Percentiles rank a stretch among this genome's conserved stretches.
phyloP scores from a whole-genome alignment of 2,797 vertebrate species.

The Sarcophilus harrisii region DNA sequence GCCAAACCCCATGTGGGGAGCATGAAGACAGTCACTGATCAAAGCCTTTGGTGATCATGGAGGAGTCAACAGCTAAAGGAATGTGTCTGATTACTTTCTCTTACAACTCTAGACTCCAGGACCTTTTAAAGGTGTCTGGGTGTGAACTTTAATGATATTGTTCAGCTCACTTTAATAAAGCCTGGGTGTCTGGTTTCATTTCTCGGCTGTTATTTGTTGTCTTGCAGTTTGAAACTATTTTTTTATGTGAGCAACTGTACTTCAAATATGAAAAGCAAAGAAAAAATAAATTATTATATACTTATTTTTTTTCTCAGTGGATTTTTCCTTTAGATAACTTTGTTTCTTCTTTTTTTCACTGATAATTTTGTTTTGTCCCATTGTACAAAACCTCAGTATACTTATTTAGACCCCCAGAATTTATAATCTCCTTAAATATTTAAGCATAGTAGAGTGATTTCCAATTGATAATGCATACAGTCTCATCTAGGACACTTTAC shows the following conservation, averaged over 20 bases:
- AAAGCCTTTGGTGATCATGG: conserved; percentile 78
- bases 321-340: neutral
- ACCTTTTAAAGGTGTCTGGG: conserved; percentile 73
- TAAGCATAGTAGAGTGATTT: neutral
- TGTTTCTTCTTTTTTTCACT: neutral
- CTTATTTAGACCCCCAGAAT: neutral
- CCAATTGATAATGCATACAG: neutral
- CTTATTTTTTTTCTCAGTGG: neutral
- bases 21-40: conserved; percentile 78
- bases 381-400: neutral
- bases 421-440: neutral
- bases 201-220: neutral
- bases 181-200: conserved; percentile 28
- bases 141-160: conserved; percentile 77
- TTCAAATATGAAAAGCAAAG: neutral
- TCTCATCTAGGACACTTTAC: neutral
- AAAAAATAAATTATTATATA: neutral
- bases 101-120: conserved; percentile 74
- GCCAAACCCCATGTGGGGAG: conserved; percentile 77
- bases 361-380: neutral
- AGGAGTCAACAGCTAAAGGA: conserved; percentile 77
- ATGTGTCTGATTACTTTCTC: conserved; percentile 80
- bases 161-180: conserved; percentile 35
- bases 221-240: neutral
- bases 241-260: neutral